A percentile compares a stretch with the other conserved stretches of the same genome.
Evolutionary conservation across 53 echinoderm and acorn worm genomes (phyloP).

Genomic region (Temnopleurus reevesii): DNA sequence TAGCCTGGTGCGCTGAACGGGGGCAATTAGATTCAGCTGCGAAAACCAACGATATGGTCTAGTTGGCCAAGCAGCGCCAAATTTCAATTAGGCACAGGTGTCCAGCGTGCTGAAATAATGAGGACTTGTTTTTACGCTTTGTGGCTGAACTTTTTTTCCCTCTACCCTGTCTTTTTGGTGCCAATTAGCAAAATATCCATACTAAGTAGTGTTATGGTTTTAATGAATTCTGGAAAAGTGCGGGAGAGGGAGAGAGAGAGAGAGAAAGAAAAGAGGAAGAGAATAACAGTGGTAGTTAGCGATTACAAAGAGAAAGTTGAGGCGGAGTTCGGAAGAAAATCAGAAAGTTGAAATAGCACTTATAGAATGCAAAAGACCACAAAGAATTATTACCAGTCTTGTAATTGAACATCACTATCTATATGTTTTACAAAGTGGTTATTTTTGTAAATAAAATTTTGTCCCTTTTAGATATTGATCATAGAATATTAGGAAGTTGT

Average conservation of each 20-base stretch:
- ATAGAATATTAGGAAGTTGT: no score
- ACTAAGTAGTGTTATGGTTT: conserved; percentile 33
- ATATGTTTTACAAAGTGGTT: no score
- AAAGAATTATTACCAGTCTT: no score
- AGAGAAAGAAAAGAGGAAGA: neutral
- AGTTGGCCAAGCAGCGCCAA: conserved; percentile 25
- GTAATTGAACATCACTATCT: no score
- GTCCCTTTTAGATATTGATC: no score
- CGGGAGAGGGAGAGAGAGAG: no score
- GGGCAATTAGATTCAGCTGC: conserved; percentile 50
- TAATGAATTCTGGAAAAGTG: neutral
- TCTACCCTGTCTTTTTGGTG: neutral
- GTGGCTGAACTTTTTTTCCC: conserved; percentile 13
- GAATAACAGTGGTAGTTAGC: no score
- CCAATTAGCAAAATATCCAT: conserved; percentile 34
- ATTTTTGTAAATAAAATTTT: no score
- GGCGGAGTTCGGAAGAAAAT: no score
- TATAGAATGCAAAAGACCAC: no score
- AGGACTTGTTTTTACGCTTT: neutral
- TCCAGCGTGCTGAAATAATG: conserved; percentile 41
- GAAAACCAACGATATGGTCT: conserved; percentile 37
- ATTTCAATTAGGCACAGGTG: conserved; percentile 57
- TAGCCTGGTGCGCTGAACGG: neutral
- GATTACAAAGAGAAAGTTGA: neutral
- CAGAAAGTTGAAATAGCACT: no score